Evolutionary conservation across 2,113 vertebrate species (phyloP), one percentile per base, ranked within the genome.

Genomic region (Misgurnus anguillicaudatus): DNA sequence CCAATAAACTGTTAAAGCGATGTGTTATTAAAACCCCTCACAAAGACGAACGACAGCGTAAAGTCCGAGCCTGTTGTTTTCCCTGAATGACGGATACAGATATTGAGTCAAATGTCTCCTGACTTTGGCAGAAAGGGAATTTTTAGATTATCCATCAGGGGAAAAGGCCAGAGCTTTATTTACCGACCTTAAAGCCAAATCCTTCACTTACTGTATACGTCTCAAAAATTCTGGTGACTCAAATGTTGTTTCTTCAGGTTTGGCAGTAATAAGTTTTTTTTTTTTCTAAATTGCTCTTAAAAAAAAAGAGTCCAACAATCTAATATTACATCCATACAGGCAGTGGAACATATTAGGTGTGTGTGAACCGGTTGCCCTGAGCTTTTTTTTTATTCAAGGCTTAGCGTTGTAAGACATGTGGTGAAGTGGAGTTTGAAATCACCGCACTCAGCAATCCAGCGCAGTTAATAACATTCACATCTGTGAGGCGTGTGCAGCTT

Each of bases 381-480:
- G 73, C 72, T 80, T 80, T 82, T 82, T 82, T 86, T 68, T 58
- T 68, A 66, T 81, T 83, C 77, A 84, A 80, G 62, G 60, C 53
- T 53, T 16, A 71, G 76, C 21, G 45, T 80, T 82, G 84, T 83
- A 24, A 58, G 80, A 87, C 78, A 83, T 86, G 83, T 83, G 84
- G 80, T 45, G 77, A 83, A 78, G 66, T 57, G 53, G 53, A 83
- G 82, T 84, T 71, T 77, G 76, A 77, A 87, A 87, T 83, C 78
- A 77, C 85, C 69, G n/a, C 61, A 80, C 86, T 89, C 86, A 87
- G 87, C 87, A 85, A 77, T 85, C 80, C 47, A 68, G 67, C 81
- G 75, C 73, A 80, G 80, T 84, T 86, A 89, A 88, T 87, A 80
- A 80, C 82, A 83, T 87, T 88, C 70, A 75, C 87, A 87, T 86